Base-by-base conservation (phyloP, 2,888 invertebrate genomes). In the Atrina japonica region DNA sequence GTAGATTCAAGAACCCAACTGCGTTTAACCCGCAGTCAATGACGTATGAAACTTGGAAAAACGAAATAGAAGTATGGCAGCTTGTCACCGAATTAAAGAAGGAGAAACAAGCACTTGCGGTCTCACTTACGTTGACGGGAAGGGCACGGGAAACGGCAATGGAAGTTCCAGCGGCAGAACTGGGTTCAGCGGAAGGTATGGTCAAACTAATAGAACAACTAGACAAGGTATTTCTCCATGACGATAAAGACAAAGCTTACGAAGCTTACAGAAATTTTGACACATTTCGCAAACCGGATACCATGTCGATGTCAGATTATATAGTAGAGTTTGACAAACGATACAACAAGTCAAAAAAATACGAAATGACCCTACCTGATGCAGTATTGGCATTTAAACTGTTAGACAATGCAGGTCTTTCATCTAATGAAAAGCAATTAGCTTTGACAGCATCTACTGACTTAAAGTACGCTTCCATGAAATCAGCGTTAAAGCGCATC, bases 21-120 rank as follows among this genome's bases (percentile, higher is more conserved):
- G 14, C 40, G 11, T 63, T 52, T 23, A 16, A 63, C n/a, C 63
- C 18, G 25, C 40, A 21, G 41, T 30, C 40, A 40, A 63, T 63
- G 52, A 63, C 52, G n/a, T 63, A 61, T 23, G 52, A 41, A 63
- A 63, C 63, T 16, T 63, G 63, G 63, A 63, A 63, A 21, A 63
- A 63, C 29, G 52, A 63, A 63, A 27, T 63, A 25, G 2, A 3
- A 40, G 52, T 63, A 0, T 52, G 63, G 63, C 52, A 52, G 41
- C 25, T 63, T 14, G 63, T 63, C 1, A 63, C 52, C 2, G 63
- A 63, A 11, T 52, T 63, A 21, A 63, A 52, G 41, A 2, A 3
- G 1, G 63, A 63, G 18, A 63, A 52, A 52, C 50, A 63, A 52
- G 63, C 61, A 11, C 23, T 61, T 18, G 61, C 61, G 11, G 50